Percentiles rank a stretch among this genome's conserved stretches.
Evolutionary conservation across 2,888 invertebrate species (phyloP).

Genomic region (Beris chalybata): DNA sequence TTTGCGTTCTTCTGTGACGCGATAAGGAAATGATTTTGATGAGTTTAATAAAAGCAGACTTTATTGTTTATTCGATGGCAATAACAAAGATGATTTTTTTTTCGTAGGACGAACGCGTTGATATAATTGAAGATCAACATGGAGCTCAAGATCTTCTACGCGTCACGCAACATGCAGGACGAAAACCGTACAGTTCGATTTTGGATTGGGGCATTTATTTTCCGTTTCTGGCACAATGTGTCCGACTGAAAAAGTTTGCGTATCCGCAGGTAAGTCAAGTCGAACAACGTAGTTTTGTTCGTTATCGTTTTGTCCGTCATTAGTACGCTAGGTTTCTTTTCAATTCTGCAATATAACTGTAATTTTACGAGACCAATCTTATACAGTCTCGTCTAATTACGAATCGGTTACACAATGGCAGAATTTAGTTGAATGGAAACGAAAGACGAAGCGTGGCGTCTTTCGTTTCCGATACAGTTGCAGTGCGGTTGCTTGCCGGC

Average conservation of each 20-base stretch:
- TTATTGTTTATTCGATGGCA: no score
- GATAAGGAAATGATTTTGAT: background rate
- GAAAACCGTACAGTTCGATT: constrained; percentile 59
- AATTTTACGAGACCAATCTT: no score
- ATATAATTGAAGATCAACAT: constrained; percentile 44
- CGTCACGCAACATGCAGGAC: constrained; percentile 62
- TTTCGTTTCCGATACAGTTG: no score
- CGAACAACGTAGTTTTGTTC: constrained; percentile 42
- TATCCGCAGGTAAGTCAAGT: constrained; percentile 66
- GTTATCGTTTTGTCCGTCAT: no score
- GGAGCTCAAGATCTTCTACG: constrained; percentile 62
- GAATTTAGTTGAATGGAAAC: no score
- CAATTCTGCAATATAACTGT: no score
- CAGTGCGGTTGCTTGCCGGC: no score
- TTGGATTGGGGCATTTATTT: constrained; percentile 63
- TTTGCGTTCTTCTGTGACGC: background rate
- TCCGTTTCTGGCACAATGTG: constrained; percentile 69
- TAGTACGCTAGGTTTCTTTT: no score
- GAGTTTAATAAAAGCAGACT: no score
- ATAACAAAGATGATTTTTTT: background rate
- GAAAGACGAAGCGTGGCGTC: no score
- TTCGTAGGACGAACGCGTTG: constrained; percentile 3
- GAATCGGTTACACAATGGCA: background rate
- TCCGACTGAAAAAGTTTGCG: constrained; percentile 65
- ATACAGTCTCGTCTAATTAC: background rate